Evolutionary conservation across 2,888 invertebrate species (phyloP).

Genomic region (Leuctra nigra): DNA sequence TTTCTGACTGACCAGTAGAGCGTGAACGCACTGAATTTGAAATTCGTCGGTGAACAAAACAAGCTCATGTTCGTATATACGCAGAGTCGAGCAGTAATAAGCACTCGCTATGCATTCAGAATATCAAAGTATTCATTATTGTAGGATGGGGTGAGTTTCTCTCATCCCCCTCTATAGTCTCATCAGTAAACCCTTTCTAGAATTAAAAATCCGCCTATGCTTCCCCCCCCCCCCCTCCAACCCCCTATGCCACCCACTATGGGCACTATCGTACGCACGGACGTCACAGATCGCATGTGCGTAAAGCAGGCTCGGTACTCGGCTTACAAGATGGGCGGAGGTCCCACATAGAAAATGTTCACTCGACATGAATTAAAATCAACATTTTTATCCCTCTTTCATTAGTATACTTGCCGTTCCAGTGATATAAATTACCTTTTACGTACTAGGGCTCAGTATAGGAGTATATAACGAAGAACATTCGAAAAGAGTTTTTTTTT

Average conservation of each 20-base stretch:
- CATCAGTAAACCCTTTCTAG: background rate
- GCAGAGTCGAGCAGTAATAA: background rate
- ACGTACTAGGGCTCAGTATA: background rate
- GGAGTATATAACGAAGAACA: slow-evolving; percentile 2
- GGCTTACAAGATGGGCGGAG: slow-evolving; percentile 1
- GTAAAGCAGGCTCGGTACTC: background rate
- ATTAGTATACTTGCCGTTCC: slow-evolving; percentile 18
- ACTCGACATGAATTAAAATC: slow-evolving; percentile 15
- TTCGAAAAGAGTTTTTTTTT: slow-evolving; percentile 2
- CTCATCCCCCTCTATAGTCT: too few species aligned
- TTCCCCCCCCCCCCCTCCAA: background rate
- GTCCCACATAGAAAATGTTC: background rate
- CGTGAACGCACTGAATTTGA: background rate
- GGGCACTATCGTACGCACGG: background rate
- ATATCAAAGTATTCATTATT: slow-evolving; percentile 8
- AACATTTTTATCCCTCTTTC: slow-evolving; percentile 23
- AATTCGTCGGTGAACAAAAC: background rate
- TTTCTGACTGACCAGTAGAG: background rate
- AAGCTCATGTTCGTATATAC: background rate
- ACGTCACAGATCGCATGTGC: too few species aligned
- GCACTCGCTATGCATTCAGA: background rate
- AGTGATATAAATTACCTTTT: slow-evolving; percentile 4
- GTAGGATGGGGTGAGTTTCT: too few species aligned
- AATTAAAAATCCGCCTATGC: background rate
- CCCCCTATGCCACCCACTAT: background rate